Evolutionary conservation across 2,113 vertebrate genomes (phyloP), one percentile per base, ranked within the genome.

Genomic region (Solenodon paradoxus): DNA sequence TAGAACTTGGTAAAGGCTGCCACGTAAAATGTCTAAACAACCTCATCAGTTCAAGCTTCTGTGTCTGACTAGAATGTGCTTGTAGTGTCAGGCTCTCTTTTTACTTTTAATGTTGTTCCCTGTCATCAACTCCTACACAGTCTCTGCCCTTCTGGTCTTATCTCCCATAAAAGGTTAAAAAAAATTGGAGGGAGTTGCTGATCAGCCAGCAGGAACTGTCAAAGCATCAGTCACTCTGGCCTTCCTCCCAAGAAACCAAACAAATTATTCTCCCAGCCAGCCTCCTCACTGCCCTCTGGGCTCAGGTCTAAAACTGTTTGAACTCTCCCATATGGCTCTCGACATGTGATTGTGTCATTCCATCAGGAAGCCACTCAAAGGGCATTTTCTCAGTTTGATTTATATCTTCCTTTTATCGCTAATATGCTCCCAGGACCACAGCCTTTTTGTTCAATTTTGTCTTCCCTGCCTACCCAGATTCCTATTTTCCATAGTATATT

Each of bases 231-330:
- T 90, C 96, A 97, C 69, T 69, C 92, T 96, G 92, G 72, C 83
- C 88, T 89, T 90, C 9, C 95, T 98, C 94, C 95, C 94, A 96
- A 97, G 97, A 97, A 98, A 97, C 90, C 98, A 98, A 98, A 98
- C 91, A 97, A 97, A 95, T 94, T 95, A 97, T 96, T 96, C 95
- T 98, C 97, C 66, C 95, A 96, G 93, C 40, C 87, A 96, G 97
- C 83, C 92, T 98, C 96, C 82, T 92, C 77, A 79, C 88, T 98
- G 89, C 90, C 97, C 83, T 93, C 66, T 97, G 96, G 92, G 95
- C 88, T 97, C 83, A 81, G 85, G 95, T 91, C 96, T 98, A 95
- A 97, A 96, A 96, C 90, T 81, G 49, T 95, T 91, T 98, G 98
- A 98, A 98, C 94, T 97, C 45, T 96, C 72, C 94, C 98, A 98